A percentile compares a stretch with the other conserved stretches of the same genome.
Evolutionary conservation across 1,140 invertebrate genomes (phyloP).

Genomic region (Cydia splendana): DNA sequence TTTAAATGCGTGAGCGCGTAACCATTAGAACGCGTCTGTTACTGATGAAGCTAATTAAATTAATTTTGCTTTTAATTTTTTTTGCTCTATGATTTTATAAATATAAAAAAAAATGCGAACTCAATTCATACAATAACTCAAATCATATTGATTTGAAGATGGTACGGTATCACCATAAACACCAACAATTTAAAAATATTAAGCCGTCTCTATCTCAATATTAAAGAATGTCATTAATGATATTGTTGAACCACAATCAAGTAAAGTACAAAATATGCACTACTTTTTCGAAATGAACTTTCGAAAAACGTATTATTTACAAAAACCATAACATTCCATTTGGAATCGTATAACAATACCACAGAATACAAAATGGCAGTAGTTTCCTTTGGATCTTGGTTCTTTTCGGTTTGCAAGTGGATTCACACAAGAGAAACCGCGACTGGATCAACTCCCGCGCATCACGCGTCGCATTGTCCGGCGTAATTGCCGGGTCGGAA

Average conservation of each 20-base stretch:
- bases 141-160: not conserved
- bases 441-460: constrained; percentile 52
- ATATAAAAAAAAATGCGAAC: not conserved
- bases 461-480: constrained; percentile 59
- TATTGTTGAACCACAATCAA: not conserved
- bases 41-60: constrained; percentile 9
- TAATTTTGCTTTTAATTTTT: not conserved
- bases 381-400: not conserved
- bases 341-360: not conserved
- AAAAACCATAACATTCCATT: constrained; percentile 1
- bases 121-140: not conserved
- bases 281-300: constrained; percentile 3
- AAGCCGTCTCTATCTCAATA: not conserved
- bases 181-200: not conserved
- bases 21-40: not conserved
- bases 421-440: constrained; percentile 49
- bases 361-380: constrained; percentile 32
- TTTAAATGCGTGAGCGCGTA: constrained; percentile 29
- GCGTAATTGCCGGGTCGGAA: constrained; percentile 60
- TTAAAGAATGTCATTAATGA: not conserved
- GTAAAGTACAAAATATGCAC: constrained; percentile 20
- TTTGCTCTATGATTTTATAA: too few relatives aligned
- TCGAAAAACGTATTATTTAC: not conserved
- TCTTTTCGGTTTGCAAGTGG: not conserved
- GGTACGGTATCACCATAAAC: not conserved